Base-by-base conservation (phyloP, 2,113 vertebrate genomes). In the Phyllopteryx taeniolatus region DNA sequence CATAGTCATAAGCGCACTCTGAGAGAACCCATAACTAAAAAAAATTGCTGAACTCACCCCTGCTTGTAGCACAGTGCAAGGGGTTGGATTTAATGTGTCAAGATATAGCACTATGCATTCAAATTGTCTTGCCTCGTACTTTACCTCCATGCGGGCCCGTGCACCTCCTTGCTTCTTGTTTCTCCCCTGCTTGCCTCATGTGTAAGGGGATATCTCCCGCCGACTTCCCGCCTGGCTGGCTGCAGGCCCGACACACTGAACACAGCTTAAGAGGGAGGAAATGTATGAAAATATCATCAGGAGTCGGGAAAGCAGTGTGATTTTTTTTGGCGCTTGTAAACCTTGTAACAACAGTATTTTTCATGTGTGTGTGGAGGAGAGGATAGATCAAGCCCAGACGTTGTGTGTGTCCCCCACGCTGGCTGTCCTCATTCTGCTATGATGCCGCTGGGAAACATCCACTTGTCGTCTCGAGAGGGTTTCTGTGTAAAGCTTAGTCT, bases 161-260 rank as follows among this genome's bases (percentile, higher is more conserved):
- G 74, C 82, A 85, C 87, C 87, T 75, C 61, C 76, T 67, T 73
- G 74, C 62, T 83, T 84, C 31, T 65, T 33, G 64, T 27, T 47
- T 74, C 76, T 76, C 75, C 76, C 68, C 83, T 62, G 75, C 86
- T 76, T 71, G 74, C 83, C 83, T 81, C 79, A 82, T 78, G 77
- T 90, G 90, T 89, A 91, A 91, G 85, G 67, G 79, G 84, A 89
- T 89, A 86, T 82, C 83, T 84, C 79, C 71, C 67, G 39, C 62
- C 4, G 39, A 57, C 62, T 10, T 63, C 61, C 61, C 31, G 62
- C 39, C 47, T 54, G 44, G 46, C 74, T 85, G 83, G 68, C 63
- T 56, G 77, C 72, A 53, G 75, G 72, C 71, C 82, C 70, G 39
- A 49, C 80, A 57, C 70, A 71, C 67, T 71, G 67, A 39, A 66